Percentiles rank a stretch among this genome's conserved stretches.
These are phyloP conservation scores for Ophion obscuratus DNA, from an alignment of 2,888 invertebrate genomes.

Conservation along the genomic window DNA sequence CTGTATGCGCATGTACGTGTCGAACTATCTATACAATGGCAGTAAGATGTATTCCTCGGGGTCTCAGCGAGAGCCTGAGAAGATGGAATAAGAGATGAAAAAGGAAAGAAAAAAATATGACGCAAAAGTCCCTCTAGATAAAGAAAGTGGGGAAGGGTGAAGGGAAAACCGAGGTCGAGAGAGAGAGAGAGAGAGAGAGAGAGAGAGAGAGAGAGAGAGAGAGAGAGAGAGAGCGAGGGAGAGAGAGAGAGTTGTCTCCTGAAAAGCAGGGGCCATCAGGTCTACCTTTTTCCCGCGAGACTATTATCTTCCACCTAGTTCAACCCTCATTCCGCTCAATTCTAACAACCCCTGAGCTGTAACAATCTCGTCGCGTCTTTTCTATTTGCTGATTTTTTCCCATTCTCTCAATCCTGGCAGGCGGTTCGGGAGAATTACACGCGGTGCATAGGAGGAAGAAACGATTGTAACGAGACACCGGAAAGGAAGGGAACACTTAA, in stretches of 20 bases:
- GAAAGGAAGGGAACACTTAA: neutral
- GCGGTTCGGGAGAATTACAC: conserved; percentile 37
- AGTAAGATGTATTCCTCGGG: conserved; percentile 36
- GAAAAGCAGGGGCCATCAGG: conserved; percentile 54
- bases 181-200: neutral
- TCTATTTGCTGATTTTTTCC: neutral
- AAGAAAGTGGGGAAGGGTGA: neutral
- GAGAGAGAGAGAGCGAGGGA: neutral
- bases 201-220: neutral
- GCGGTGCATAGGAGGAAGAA: neutral
- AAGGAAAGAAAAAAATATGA: conserved; percentile 4
- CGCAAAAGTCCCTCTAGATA: conserved; percentile 25
- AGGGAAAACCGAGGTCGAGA: neutral
- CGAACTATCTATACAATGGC: conserved; percentile 28
- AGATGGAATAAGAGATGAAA: conserved; percentile 19
- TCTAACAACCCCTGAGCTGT: conserved; percentile 17
- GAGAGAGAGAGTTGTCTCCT: conserved; percentile 27
- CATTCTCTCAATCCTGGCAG: neutral
- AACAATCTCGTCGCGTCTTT: conserved; percentile 15
- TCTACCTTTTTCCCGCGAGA: conserved; percentile 53
- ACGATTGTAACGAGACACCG: neutral
- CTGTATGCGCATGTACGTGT: conserved; percentile 9
- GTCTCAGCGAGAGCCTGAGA: conserved; percentile 1
- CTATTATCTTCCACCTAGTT: conserved; percentile 60
- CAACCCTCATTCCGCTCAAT: conserved; percentile 27